These are phyloP conservation scores for Clostera curtula DNA, from an alignment of 2,888 invertebrate species.

Conservation along the genomic window DNA sequence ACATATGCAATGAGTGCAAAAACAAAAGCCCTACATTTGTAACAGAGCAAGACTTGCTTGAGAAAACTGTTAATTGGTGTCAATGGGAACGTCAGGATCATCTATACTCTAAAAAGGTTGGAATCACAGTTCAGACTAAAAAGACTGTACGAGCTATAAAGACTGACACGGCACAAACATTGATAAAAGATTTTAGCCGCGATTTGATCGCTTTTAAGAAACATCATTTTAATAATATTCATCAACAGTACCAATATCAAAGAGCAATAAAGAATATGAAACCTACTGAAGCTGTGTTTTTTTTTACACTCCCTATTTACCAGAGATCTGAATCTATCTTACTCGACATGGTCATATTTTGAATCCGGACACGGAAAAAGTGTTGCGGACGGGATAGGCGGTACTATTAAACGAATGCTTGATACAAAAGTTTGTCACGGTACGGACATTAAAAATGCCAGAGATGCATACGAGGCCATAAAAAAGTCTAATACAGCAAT, in stretches of 20 bases:
- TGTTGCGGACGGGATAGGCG: conserved; percentile 12
- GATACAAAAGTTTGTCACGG: conserved; percentile 8
- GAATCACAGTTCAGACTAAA: not conserved
- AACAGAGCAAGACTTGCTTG: not conserved
- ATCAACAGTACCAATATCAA: conserved; percentile 4
- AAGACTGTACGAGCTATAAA: not conserved
- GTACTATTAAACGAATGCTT: conserved; percentile 5
- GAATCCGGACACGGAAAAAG: conserved; percentile 2
- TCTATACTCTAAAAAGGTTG: not conserved
- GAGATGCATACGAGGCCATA: conserved; percentile 5
- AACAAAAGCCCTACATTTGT: not conserved
- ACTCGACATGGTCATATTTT: conserved; percentile 4
- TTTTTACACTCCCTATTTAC: conserved; percentile 5
- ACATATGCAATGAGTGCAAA: conserved; percentile 1
- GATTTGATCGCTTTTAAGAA: conserved; percentile 3
- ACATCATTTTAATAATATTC: conserved; percentile 3
- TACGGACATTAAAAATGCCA: conserved; percentile 8
- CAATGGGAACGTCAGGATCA: conserved; percentile 1
- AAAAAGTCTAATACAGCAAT: conserved; percentile 1
- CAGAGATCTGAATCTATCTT: not conserved
- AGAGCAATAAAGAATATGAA: conserved; percentile 1
- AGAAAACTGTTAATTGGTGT: not conserved
- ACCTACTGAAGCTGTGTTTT: conserved; percentile 6
- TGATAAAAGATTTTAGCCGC: not conserved
- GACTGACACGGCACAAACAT: not conserved